Evolutionary conservation across 1,140 invertebrate genomes (phyloP).

Genomic region (Drosophila kepulauana): DNA sequence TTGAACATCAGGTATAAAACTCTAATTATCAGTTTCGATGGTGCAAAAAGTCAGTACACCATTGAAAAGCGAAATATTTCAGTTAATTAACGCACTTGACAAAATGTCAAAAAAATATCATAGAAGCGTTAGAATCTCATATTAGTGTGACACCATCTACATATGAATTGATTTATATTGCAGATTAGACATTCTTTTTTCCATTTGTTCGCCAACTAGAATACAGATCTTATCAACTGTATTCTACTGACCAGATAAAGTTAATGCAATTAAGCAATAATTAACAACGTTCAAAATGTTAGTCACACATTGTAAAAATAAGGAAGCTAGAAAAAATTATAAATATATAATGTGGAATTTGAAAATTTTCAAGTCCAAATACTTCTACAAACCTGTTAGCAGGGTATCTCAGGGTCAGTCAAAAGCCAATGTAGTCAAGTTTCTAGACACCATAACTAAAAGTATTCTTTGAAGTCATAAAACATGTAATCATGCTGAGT

Average conservation of each 20-base stretch:
- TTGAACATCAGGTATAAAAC: constrained; percentile 1
- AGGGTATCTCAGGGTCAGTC: constrained; percentile 18
- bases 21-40: constrained; percentile 2
- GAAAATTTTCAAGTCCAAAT: background rate
- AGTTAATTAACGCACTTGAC: constrained; percentile 66
- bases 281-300: background rate
- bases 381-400: background rate
- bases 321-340: background rate
- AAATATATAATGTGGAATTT: background rate
- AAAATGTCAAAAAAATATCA: constrained; percentile 48
- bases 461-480: constrained; percentile 2
- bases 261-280: constrained; percentile 1
- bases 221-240: constrained; percentile 5
- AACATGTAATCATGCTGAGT: constrained; percentile 25
- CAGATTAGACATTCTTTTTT: background rate
- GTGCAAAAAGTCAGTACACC: background rate
- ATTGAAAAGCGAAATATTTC: constrained; percentile 29
- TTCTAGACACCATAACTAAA: background rate
- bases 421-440: background rate
- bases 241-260: constrained; percentile 11
- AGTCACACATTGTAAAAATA: background rate
- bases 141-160: constrained; percentile 39
- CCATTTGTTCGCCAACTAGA: background rate
- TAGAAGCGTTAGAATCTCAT: constrained; percentile 40
- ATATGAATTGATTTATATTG: constrained; percentile 19